Conservation (phyloP, 2,888 invertebrate species). For the Liopterus haemorrhoidalis region DNA sequence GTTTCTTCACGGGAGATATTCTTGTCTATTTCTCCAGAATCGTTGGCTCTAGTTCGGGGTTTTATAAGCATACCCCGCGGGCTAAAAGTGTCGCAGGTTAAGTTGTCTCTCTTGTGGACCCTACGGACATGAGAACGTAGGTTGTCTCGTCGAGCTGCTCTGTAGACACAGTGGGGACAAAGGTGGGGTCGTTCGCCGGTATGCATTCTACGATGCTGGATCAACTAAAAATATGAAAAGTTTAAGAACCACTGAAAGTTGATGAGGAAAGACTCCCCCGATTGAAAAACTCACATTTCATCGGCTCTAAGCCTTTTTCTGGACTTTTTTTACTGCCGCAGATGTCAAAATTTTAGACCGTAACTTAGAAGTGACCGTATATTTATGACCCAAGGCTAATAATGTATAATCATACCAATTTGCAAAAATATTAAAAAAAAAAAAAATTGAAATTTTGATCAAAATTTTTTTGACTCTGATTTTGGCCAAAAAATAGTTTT, state of each 20-base stretch:
- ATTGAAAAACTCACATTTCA: too few species aligned
- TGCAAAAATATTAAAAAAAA: conserved; percentile 11
- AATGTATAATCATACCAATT: conserved; percentile 14
- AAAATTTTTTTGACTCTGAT: too few species aligned
- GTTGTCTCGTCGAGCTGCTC: conserved; percentile 53
- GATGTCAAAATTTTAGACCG: too few species aligned
- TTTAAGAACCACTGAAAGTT: too few species aligned
- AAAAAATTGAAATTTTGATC: too few species aligned
- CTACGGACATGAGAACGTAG: conserved; percentile 52
- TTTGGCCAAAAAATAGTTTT: conserved; percentile 13
- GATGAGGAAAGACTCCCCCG: too few species aligned
- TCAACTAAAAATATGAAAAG: conserved; percentile 43
- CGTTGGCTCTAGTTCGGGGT: conserved; percentile 30
- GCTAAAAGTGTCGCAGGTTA: conserved; percentile 53
- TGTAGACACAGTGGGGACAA: conserved; percentile 53
- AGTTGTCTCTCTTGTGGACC: conserved; percentile 52
- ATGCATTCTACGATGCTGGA: conserved; percentile 53
- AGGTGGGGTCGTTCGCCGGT: conserved; percentile 53
- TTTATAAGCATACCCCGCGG: conserved; percentile 48
- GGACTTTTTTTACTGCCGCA: too few species aligned
- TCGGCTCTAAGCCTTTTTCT: too few species aligned
- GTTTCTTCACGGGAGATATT: too few species aligned
- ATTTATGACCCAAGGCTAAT: too few species aligned
- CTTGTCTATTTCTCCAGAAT: not conserved
- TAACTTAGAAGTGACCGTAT: too few species aligned